phyloP scores from a whole-genome alignment of 1,140 invertebrate genomes.

The Drosophila sp. region DNA sequence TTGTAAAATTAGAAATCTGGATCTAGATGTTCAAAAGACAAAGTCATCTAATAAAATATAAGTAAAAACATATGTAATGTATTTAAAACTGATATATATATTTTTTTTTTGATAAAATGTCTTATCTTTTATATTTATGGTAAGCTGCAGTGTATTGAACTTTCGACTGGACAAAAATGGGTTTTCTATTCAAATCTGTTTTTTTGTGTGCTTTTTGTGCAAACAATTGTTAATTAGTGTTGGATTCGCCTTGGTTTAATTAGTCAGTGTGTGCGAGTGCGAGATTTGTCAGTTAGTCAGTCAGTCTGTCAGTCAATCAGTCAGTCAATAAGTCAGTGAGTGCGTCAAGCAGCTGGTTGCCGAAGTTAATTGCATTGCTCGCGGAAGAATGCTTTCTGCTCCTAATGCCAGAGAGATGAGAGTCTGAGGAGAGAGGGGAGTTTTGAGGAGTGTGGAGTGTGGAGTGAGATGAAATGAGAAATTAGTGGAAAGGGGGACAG shows the following conservation, averaged over 20 bases:
- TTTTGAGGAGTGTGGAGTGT: neutral
- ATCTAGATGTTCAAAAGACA: too few species aligned
- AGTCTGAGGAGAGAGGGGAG: too few species aligned
- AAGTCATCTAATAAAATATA: too few species aligned
- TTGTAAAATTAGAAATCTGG: too few species aligned
- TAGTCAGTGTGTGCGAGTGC: conserved; percentile 19
- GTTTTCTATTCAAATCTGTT: neutral
- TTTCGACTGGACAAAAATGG: neutral
- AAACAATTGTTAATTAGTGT: conserved; percentile 70
- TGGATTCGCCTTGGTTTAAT: conserved; percentile 59
- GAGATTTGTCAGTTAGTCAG: conserved; percentile 40
- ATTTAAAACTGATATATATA: too few species aligned
- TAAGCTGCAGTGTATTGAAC: neutral
- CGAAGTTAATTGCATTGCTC: conserved; percentile 75
- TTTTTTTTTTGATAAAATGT: too few species aligned
- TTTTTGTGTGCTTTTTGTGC: conserved; percentile 22
- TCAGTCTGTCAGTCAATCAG: neutral
- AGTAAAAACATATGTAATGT: too few species aligned
- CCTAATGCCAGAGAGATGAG: neutral
- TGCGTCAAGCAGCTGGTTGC: conserved; percentile 9
- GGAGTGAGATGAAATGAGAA: neutral
- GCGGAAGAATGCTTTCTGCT: conserved; percentile 63
- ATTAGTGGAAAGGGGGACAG: neutral
- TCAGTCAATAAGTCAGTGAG: conserved; percentile 1
- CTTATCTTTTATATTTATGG: too few species aligned